phyloP scores from a whole-genome alignment of 2,113 vertebrate genomes.

The Natator depressus region DNA sequence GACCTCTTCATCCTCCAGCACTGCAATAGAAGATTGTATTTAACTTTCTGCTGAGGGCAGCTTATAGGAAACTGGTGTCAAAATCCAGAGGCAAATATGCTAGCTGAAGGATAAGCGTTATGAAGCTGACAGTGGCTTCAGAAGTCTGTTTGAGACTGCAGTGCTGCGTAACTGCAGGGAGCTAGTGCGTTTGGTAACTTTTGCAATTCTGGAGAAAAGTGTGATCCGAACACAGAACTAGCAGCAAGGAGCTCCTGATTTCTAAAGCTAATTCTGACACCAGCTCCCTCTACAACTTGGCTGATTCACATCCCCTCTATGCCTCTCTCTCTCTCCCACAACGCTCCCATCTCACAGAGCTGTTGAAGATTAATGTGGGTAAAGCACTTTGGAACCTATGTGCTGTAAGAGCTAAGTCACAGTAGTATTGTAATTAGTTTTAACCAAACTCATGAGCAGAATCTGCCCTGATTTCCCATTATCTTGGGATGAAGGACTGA shows the following conservation, averaged over 20 bases:
- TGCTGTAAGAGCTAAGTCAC: not conserved
- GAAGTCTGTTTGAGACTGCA: not conserved
- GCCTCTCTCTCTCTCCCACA: not conserved
- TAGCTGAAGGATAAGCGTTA: not conserved
- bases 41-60: not conserved
- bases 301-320: not conserved
- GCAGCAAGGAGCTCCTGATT: not conserved
- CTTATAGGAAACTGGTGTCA: not conserved
- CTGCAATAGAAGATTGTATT: constrained; percentile 53
- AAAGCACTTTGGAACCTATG: not conserved
- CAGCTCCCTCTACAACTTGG: fast-evolving
- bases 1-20: constrained; percentile 81
- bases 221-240: not conserved
- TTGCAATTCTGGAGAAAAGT: not conserved
- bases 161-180: not conserved
- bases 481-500: not conserved
- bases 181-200: not conserved
- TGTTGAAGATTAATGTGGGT: not conserved
- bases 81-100: not conserved
- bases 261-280: not conserved
- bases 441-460: not conserved
- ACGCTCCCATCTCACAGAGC: not conserved
- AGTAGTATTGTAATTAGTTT: not conserved
- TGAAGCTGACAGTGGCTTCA: not conserved
- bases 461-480: fast-evolving